These are phyloP conservation scores for Pardosa pseudoannulata DNA, from an alignment of 2,888 invertebrate genomes.

Conservation along the genomic window DNA sequence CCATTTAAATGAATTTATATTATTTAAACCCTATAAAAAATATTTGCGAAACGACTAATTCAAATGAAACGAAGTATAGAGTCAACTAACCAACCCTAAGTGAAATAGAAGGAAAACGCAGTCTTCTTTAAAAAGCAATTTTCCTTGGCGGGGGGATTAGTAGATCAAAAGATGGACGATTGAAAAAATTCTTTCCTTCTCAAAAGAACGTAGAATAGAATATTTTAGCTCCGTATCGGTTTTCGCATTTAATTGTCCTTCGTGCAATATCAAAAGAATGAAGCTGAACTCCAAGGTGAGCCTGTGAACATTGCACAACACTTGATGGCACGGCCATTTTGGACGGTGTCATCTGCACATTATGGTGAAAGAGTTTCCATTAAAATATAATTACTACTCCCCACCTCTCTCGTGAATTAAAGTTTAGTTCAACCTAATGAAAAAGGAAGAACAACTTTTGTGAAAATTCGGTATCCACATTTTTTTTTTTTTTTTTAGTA, in stretches of 20 bases:
- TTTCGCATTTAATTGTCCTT: conserved; percentile 7
- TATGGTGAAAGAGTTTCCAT: neutral
- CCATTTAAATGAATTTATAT: too few species aligned
- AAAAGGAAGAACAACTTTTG: too few species aligned
- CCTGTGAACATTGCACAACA: neutral
- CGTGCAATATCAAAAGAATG: neutral
- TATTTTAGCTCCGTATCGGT: neutral
- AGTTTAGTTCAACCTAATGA: too few species aligned
- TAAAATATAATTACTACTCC: too few species aligned
- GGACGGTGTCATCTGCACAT: neutral
- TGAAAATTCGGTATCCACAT: too few species aligned
- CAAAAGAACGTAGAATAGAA: neutral
- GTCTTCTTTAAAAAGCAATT: neutral
- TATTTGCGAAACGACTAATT: too few species aligned
- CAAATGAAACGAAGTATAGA: too few species aligned
- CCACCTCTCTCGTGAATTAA: too few species aligned
- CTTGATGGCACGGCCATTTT: neutral
- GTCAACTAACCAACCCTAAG: neutral
- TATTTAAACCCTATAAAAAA: too few species aligned
- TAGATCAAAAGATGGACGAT: neutral
- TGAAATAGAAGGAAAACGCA: neutral
- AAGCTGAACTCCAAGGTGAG: neutral
- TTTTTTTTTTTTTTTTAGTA: too few species aligned
- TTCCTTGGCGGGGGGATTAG: neutral
- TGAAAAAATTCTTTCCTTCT: neutral